A percentile compares a stretch with the other conserved stretches of the same genome.
phyloP scores from a whole-genome alignment of 2,888 invertebrate species.

The Zootermopsis nevadensis region DNA sequence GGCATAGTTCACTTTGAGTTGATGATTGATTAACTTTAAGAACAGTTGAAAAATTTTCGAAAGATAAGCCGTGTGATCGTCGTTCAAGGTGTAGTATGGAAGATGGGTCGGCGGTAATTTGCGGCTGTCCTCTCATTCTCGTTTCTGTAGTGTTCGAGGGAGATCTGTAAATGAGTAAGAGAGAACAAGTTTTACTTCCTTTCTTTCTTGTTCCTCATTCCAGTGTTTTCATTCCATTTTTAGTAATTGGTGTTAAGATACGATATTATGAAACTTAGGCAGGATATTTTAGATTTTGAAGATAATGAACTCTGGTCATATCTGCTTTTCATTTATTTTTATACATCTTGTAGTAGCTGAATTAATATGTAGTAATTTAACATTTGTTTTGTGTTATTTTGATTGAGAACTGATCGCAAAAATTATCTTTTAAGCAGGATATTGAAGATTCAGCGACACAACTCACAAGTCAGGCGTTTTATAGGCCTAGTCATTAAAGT shows the following conservation, averaged over 20 bases:
- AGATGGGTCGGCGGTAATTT: neutral
- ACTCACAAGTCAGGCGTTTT: neutral
- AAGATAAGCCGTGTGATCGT: neutral
- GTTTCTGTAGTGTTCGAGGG: neutral
- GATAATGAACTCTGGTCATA: no score
- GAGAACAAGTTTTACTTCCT: neutral
- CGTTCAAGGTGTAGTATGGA: neutral
- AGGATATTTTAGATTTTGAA: neutral
- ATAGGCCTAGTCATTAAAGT: constrained; percentile 1
- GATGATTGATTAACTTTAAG: constrained; percentile 63
- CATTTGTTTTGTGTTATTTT: neutral
- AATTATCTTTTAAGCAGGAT: neutral
- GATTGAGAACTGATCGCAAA: neutral
- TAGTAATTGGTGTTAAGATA: neutral
- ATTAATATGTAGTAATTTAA: no score
- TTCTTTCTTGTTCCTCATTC: neutral
- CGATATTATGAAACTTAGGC: neutral
- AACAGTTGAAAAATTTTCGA: neutral
- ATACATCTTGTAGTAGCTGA: no score
- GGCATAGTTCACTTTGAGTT: constrained; percentile 68
- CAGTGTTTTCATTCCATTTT: neutral
- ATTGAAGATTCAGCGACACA: no score
- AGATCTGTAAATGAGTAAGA: no score
- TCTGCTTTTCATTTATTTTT: no score
- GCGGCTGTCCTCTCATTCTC: neutral